Base-by-base conservation (phyloP, 2,113 vertebrate genomes). In the Synchiropus splendidus region DNA sequence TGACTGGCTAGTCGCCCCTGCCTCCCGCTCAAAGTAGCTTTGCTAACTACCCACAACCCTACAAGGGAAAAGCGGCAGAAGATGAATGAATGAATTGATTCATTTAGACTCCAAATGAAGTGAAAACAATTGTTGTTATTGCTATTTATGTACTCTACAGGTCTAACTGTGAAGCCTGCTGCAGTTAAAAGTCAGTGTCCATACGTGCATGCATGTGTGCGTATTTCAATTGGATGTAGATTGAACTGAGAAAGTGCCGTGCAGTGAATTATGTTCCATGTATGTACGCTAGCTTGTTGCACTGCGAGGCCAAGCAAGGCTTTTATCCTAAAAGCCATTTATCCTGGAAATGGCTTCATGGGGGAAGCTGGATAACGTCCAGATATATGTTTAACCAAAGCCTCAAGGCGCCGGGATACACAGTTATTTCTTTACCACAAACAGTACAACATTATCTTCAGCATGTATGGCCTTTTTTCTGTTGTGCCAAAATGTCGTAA, bases 271-370 rank as follows among this genome's bases (percentile, higher is more conserved):
- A 43, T 33, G 43, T 35, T 54, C 36, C 45, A n/a, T n/a, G n/a
- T 48, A 21, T 54, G 45, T 32, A 5, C 4, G 8, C 21, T 27
- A n/a, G n/a, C 21, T 53, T 12, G 46, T 55, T 42, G n/a, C 42
- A 70, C 58, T 58, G 60, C 56, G 49, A 42, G 16, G 3, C 13
- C 31, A 31, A 31, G 21, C 18, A 36, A 16, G 39, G 51, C 37
- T 34, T 56, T 61, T 61, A 42, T 42, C 58, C 17, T 59, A 47
- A 62, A 58, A 41, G 38, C 43, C 42, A 16, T 58, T 53, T 52
- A 42, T 50, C 58, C 40, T 44, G 32, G 36, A 55, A 53, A 56
- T 45, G 9, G 34, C 39, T 47, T 37, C 15, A 15, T 39, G 42
- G 39, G 39, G 30, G 21, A 36, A 48, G 17, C 30, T 39, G 18